Base-by-base conservation (phyloP, 2,888 invertebrate species). In the Teinopalpus imperialis region DNA sequence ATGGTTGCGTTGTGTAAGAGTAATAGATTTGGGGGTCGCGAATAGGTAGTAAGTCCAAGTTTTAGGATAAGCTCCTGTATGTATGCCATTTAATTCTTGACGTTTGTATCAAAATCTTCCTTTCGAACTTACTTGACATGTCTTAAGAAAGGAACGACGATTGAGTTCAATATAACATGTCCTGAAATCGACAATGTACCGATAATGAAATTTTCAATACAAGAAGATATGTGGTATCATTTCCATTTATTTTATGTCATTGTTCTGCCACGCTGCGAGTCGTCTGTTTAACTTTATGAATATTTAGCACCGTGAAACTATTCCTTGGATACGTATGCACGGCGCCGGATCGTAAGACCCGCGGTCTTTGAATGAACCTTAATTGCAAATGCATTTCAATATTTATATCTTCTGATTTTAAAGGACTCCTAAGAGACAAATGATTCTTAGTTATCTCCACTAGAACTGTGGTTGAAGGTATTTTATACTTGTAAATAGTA, bases 251-350 rank as follows among this genome's bases (percentile, higher is more conserved):
- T 16, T 12, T 18, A 57, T 68, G 66, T 65, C 67, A 65, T 67
- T 62, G 54, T 37, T 53, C 55, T 47, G 46, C 46, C 53, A 53
- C 53, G 36, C 51, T 43, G 43, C 57, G 53, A 49, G 51, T 53
- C 62, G 59, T 63, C 65, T 60, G 53, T 58, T 52, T 53, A 61
- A 61, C 54, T 57, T 57, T 64, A 73, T 73, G 68, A 69, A 73
- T 72, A 66, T 67, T 64, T 69, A 68, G 60, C 57, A 41, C 46
- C 36, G 49, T 34, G 56, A 51, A 57, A 56, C 53, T 61, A 61
- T 65, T 62, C 56, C 53, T 59, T 53, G 62, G 64, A 66, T 60
- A 59, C 59, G 60, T 57, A 57, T 57, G 55, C 54, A 52, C 53
- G 49, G 52, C 63, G 59, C 61, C 63, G 54, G 52, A 40, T 49